Evolutionary conservation across 2,888 invertebrate genomes (phyloP).

Genomic region (Nephrotoma guestfalica): DNA sequence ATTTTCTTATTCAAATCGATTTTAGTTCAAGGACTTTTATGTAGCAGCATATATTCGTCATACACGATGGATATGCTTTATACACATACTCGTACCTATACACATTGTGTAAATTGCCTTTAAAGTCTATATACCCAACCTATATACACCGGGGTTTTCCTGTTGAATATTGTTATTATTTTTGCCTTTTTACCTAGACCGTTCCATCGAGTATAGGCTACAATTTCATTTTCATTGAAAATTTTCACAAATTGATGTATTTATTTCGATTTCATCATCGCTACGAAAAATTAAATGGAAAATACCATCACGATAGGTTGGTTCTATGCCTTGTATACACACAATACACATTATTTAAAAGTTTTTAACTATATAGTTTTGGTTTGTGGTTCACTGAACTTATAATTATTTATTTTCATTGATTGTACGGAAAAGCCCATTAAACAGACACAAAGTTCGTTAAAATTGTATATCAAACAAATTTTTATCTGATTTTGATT

Average conservation of each 20-base stretch:
- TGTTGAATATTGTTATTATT: not conserved
- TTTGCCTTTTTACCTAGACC: not conserved
- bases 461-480: not conserved
- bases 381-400: not conserved
- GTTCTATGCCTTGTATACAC: not conserved
- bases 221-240: not conserved
- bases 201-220: not conserved
- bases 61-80: not conserved
- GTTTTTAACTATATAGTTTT: not conserved
- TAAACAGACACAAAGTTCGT: not conserved
- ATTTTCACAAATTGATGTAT: not conserved
- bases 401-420: not conserved
- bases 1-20: not conserved
- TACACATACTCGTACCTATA: not conserved
- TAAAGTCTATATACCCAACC: not conserved
- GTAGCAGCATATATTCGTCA: not conserved
- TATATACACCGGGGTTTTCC: not conserved
- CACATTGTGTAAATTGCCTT: not conserved
- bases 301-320: not conserved
- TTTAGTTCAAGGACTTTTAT: not conserved
- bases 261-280: not conserved
- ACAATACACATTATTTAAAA: not conserved
- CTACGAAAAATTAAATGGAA: not conserved
- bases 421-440: not conserved
- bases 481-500: not conserved